phyloP scores from a whole-genome alignment of 2,797 vertebrate genomes.

The Periophthalmus magnuspinnatus region DNA sequence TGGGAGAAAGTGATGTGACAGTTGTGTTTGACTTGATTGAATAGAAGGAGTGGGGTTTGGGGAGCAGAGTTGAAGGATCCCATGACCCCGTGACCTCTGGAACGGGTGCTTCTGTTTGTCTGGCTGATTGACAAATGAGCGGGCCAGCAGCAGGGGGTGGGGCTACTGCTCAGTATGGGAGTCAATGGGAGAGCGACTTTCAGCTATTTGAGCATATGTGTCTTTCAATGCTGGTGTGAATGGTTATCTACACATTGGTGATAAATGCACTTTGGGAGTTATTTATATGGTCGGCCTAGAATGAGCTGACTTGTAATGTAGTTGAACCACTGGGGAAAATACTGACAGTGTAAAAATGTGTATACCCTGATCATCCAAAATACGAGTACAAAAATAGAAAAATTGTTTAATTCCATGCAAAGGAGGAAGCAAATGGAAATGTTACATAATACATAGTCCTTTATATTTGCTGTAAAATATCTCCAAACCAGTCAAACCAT shows the following conservation, averaged over 20 bases:
- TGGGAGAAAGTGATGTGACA: slow-evolving; percentile 33
- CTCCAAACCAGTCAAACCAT: too few relatives aligned
- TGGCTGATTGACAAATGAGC: slow-evolving; percentile 77
- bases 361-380: background rate
- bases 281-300: too few relatives aligned
- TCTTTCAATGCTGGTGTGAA: background rate
- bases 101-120: slow-evolving; percentile 78
- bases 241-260: background rate
- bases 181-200: slow-evolving; percentile 20
- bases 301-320: background rate
- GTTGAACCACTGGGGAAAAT: background rate
- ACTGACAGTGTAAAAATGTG: background rate
- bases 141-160: slow-evolving; percentile 53
- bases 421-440: too few relatives aligned
- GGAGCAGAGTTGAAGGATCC: slow-evolving; percentile 58
- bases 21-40: slow-evolving; percentile 15
- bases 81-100: slow-evolving; percentile 70
- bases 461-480: too few relatives aligned
- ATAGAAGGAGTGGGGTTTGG: slow-evolving; percentile 12
- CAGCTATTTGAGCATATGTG: background rate
- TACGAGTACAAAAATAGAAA: background rate
- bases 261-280: background rate
- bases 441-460: too few relatives aligned
- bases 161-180: slow-evolving; percentile 20
- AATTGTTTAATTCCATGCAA: too few relatives aligned